phyloP scores from a whole-genome alignment of 2,888 invertebrate genomes.

The Nephrotoma appendiculata region DNA sequence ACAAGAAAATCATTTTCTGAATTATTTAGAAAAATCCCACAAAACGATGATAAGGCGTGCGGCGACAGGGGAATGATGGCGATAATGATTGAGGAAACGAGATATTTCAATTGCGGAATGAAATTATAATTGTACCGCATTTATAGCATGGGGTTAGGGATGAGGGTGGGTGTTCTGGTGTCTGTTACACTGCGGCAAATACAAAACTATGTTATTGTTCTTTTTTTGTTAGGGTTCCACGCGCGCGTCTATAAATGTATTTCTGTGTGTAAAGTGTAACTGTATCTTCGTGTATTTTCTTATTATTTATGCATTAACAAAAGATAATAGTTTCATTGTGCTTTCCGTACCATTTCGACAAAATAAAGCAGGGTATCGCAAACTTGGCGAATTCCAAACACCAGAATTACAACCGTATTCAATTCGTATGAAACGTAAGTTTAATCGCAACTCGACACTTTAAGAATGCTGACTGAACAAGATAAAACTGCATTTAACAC shows the following conservation, averaged over 20 bases:
- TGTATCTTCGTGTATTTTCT: not conserved
- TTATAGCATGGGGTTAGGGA: not conserved
- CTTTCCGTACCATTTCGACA: not conserved
- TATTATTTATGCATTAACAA: not conserved
- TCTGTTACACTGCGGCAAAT: not conserved
- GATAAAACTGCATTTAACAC: too few relatives aligned
- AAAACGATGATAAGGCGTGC: not conserved
- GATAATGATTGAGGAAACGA: not conserved
- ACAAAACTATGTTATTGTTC: not conserved
- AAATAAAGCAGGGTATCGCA: not conserved
- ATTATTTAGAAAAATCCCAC: not conserved
- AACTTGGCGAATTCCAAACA: too few relatives aligned
- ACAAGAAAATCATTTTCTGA: not conserved
- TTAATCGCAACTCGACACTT: too few relatives aligned
- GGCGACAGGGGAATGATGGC: not conserved
- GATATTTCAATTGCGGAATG: not conserved
- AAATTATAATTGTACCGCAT: not conserved
- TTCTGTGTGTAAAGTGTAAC: not conserved
- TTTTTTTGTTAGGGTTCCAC: not conserved
- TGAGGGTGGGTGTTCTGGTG: not conserved
- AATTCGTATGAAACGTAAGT: too few relatives aligned
- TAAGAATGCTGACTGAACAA: too few relatives aligned
- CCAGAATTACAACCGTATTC: too few relatives aligned
- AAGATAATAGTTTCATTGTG: not conserved
- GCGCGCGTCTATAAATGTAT: not conserved